phyloP scores from a whole-genome alignment of 2,888 invertebrate genomes.

The Diaperis boleti region DNA sequence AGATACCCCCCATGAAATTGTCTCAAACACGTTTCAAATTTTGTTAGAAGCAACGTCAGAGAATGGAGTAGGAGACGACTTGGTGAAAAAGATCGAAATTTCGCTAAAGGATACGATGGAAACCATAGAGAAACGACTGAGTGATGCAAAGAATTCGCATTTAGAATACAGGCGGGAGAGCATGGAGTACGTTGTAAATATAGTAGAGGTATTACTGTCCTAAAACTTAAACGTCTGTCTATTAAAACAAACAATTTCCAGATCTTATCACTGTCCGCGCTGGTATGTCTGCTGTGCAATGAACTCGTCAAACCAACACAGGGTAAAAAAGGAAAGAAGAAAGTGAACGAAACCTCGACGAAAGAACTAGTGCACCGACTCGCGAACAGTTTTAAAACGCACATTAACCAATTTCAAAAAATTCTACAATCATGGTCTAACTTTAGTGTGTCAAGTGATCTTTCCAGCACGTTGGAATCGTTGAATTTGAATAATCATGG shows the following conservation, averaged over 20 bases:
- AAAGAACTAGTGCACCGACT: constrained; percentile 50
- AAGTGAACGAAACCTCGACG: constrained; percentile 61
- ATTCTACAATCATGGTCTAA: constrained; percentile 67
- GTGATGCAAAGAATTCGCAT: constrained; percentile 62
- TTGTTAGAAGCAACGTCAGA: constrained; percentile 50
- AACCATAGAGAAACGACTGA: constrained; percentile 5
- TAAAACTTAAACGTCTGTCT: no score
- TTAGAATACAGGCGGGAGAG: constrained; percentile 66
- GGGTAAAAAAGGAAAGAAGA: constrained; percentile 72
- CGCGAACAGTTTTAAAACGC: constrained; percentile 52
- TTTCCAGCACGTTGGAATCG: constrained; percentile 65
- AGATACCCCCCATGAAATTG: constrained; percentile 56
- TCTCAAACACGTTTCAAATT: constrained; percentile 56
- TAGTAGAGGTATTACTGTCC: constrained; percentile 70
- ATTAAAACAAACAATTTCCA: no score
- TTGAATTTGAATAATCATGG: constrained; percentile 64
- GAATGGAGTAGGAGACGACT: constrained; percentile 43
- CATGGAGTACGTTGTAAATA: constrained; percentile 71
- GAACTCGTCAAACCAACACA: constrained; percentile 68
- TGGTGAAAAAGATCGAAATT: constrained; percentile 40
- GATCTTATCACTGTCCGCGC: constrained; percentile 71
- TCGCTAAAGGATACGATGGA: constrained; percentile 49
- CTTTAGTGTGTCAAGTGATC: constrained; percentile 59
- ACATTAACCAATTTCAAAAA: constrained; percentile 64
- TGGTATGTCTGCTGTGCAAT: constrained; percentile 71